Base-by-base conservation (phyloP, 1,140 invertebrate species). In the Drosophila novamexicana region DNA sequence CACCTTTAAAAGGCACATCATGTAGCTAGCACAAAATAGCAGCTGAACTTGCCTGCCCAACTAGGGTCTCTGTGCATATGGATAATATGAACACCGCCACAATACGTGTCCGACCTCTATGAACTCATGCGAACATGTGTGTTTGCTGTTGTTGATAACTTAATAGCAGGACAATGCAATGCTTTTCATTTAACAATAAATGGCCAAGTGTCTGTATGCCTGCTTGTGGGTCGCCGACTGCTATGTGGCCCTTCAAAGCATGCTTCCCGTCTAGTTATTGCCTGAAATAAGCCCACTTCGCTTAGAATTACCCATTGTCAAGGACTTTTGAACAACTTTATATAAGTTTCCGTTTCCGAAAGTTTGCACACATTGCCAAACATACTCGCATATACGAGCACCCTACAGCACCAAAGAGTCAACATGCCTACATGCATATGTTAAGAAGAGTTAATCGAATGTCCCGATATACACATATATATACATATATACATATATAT, bases 91-190 rank as follows among this genome's bases (percentile, higher is more conserved):
- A 42, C 29, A 54, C 37, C 52, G 44, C 44, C 42, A 58, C 39
- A 52, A 69, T 68, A 68, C 36, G 36, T 57, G 37, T 50, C 50
- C 12, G 49, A 69, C 32, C 53, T 53, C 56, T 16, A 37, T 66
- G 44, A 58, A 50, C 53, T n/a, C 63, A 34, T 56, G 49, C 44
- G 49, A 53, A 59, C 45, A 65, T 77, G 65, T 78, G 59, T 68
- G 45, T 62, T 72, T 53, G 74, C 42, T 53, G 66, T 76, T 77
- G 79, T 90, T 90, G 82, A 91, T 91, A 90, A 77, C 77, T 83
- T 83, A 83, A 88, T 88, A 80, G 71, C 77, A 72, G 77, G 74
- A 90, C 79, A 90, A 79, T 76, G 84, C 80, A 83, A 83, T 88
- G 77, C 80, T 77, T 89, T 79, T 44, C 62, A 73, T 82, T 88